Conservation (phyloP, 2,113 vertebrate genomes). For the Camelus dromedarius region DNA sequence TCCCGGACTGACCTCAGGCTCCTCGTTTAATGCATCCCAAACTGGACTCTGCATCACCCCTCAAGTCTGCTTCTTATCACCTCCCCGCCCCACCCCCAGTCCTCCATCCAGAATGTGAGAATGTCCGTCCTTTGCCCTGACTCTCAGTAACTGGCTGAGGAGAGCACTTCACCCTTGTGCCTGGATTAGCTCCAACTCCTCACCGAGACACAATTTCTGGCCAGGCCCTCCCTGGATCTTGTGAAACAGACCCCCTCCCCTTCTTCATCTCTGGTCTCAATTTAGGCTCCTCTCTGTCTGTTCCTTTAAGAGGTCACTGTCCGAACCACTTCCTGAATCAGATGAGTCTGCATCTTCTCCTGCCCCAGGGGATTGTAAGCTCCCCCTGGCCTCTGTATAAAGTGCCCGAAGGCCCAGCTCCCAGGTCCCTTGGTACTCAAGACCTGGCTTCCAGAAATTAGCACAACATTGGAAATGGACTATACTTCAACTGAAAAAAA, state of each 20-base stretch:
- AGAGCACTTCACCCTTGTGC: neutral
- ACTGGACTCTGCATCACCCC: neutral
- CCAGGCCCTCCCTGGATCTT: neutral
- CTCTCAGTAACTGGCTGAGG: no score
- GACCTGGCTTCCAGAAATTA: neutral
- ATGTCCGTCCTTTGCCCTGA: rapidly evolving
- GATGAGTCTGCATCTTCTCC: neutral
- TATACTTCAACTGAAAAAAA: no score
- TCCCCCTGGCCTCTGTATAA: neutral
- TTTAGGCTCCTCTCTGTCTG: neutral
- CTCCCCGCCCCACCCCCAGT: no score
- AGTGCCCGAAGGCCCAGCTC: neutral
- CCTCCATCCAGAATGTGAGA: neutral
- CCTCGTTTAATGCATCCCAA: neutral
- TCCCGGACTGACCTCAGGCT: neutral
- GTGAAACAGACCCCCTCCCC: neutral
- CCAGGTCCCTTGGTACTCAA: neutral
- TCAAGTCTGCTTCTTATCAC: neutral
- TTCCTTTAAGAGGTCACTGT: neutral
- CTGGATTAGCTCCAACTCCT: neutral
- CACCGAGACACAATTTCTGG: neutral
- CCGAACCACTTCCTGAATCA: neutral
- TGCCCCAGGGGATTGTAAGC: neutral
- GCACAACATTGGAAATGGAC: no score
- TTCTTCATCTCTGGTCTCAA: neutral